phyloP scores from a whole-genome alignment of 2,888 invertebrate genomes.

The Idaea straminata region DNA sequence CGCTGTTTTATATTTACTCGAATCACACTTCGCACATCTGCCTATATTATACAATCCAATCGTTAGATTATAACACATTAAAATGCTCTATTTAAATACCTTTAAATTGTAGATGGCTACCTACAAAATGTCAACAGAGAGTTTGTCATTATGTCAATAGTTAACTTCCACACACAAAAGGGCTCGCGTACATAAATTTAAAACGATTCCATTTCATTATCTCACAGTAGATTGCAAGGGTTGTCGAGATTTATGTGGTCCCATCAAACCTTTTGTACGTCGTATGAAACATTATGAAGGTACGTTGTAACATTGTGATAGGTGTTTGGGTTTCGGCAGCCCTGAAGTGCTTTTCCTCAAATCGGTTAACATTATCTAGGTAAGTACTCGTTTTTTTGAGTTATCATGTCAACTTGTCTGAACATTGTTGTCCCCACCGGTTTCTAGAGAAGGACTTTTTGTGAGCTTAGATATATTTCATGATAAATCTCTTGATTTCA shows the following conservation, averaged over 20 bases:
- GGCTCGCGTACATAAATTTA: constrained; percentile 9
- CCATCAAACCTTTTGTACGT: constrained; percentile 10
- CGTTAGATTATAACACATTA: too few species aligned
- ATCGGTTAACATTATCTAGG: not conserved
- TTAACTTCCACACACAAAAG: not conserved
- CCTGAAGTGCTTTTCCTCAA: not conserved
- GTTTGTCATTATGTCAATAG: not conserved
- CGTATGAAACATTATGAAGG: constrained; percentile 11
- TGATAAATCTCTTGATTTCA: too few species aligned
- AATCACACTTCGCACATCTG: too few species aligned
- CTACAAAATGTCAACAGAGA: not conserved
- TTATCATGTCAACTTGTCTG: not conserved
- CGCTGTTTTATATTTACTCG: too few species aligned
- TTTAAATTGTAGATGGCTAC: not conserved
- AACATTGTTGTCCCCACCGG: not conserved
- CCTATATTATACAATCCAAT: not conserved
- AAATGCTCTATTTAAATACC: too few species aligned
- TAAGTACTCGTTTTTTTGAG: not conserved
- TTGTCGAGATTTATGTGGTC: constrained; percentile 12
- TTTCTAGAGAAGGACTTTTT: not conserved
- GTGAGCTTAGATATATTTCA: not conserved
- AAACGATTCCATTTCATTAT: constrained; percentile 13
- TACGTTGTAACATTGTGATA: not conserved
- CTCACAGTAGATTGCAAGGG: constrained; percentile 11
- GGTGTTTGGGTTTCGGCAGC: not conserved